phyloP scores from a whole-genome alignment of 92 coral and sea anemone genomes.

The Zoanthus gigantus region DNA sequence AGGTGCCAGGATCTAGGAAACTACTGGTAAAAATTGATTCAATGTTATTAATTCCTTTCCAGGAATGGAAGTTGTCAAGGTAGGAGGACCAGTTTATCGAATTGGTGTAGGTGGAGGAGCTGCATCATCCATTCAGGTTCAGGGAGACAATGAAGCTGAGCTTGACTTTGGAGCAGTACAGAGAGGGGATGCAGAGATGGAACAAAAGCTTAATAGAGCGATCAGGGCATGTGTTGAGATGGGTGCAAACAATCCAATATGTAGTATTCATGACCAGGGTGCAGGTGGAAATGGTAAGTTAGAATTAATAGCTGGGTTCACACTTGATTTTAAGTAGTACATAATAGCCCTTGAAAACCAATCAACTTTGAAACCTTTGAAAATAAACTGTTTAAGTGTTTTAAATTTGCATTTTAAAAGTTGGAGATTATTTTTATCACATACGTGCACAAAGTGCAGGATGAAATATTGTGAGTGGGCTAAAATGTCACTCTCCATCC shows the following conservation, averaged over 20 bases:
- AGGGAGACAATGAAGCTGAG: conserved; percentile 96
- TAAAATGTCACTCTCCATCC: no score
- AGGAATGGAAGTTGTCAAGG: conserved; percentile 97
- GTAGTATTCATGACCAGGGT: conserved; percentile 98
- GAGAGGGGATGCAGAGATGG: conserved; percentile 99
- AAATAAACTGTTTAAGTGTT: no score
- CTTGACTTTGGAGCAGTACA: conserved; percentile 99
- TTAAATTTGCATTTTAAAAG: no score
- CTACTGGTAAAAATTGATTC: not conserved
- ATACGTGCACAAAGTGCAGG: no score
- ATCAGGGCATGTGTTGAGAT: conserved; percentile 95
- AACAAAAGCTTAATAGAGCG: conserved; percentile 94
- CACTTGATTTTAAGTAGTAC: no score
- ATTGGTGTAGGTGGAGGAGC: conserved; percentile 99
- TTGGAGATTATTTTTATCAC: no score
- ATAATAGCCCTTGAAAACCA: no score
- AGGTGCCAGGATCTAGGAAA: no score
- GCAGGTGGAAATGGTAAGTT: conserved; percentile 97
- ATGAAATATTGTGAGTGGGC: no score
- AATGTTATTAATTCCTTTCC: not conserved
- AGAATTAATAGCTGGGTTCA: no score
- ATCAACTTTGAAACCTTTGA: no score
- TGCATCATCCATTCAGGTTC: conserved; percentile 97
- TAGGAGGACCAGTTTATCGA: conserved; percentile 98
- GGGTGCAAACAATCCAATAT: conserved; percentile 79